Evolutionary conservation across 1,140 invertebrate genomes (phyloP), one percentile per base, ranked within the genome.

Genomic region (Batillaria attramentaria): DNA sequence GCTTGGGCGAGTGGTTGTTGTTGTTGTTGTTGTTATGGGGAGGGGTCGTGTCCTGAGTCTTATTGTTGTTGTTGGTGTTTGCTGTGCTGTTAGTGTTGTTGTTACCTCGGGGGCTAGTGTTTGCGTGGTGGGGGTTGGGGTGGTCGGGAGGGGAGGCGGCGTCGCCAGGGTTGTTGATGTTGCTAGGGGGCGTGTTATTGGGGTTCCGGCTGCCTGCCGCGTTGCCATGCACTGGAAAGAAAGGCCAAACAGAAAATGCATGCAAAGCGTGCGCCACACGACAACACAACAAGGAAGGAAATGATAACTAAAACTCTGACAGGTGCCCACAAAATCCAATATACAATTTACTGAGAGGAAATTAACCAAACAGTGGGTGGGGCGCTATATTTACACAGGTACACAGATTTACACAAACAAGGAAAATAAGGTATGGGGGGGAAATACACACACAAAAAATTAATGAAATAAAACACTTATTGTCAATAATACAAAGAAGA

Each of bases 141-240:
- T n/a, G 68, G 68, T 70, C 24, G 72, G 78, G 57, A 42, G 78
- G 78, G 78, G 78, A 79, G 62, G 62, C 65, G 31, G 54, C 72
- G 72, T 78, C 69, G 68, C 69, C 72, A 41, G 16, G 69, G 78
- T 42, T 65, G 72, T 75, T 76, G 73, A 57, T 72, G 70, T 57
- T 76, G 72, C 43, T 76, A 41, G 33, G 65, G 73, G 50, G 31
- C 31, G 57, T 74, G 43, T 24, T 79, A 70, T 66, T 42, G 75
- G 43, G 37, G 78, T 57, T 37, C 41, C 31, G 68, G 41, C 57
- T 43, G 68, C 41, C 33, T 24, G 39, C 68, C 20, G 6, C 39
- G 68, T 39, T 31, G 68, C 68, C 68, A 70, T 70, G 68, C 68
- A 39, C 68, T 70, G 68, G n/a, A 46, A 70, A 3, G 68, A 46